phyloP scores from a whole-genome alignment of 1,140 invertebrate genomes.

The Hypsibius dujardini region DNA sequence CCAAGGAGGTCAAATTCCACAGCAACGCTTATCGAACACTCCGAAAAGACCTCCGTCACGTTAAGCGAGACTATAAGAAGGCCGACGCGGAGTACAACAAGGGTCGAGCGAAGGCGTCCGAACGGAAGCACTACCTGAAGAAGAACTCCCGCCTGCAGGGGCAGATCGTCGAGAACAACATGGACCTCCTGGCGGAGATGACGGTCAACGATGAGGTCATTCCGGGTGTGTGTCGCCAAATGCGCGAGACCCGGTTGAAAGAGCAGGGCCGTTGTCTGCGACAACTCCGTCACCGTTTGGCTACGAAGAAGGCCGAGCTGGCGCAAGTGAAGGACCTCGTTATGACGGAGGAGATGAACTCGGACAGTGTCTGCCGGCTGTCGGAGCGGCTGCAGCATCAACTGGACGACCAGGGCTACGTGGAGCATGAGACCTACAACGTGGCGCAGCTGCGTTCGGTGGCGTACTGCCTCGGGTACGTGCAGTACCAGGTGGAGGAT shows the following conservation, averaged over 20 bases:
- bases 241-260: background rate
- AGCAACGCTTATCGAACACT: background rate
- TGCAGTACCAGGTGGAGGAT: constrained; percentile 2
- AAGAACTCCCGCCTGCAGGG: background rate
- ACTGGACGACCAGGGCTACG: background rate
- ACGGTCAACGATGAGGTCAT: constrained; percentile 8
- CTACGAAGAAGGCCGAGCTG: background rate
- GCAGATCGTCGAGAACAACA: constrained; percentile 9
- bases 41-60: background rate
- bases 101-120: background rate
- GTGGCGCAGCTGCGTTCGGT: constrained; percentile 1
- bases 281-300: background rate
- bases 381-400: background rate
- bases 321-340: background rate
- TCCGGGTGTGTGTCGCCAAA: background rate
- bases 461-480: background rate
- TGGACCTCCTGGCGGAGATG: background rate
- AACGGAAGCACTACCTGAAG: background rate
- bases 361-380: background rate
- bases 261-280: background rate
- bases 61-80: constrained; percentile 1
- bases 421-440: background rate
- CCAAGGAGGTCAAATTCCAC: background rate
- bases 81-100: background rate
- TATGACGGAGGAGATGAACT: background rate